These are phyloP conservation scores for Pangasius krempfi DNA, from an alignment of 2,797 vertebrate genomes.

Conservation along the genomic window DNA sequence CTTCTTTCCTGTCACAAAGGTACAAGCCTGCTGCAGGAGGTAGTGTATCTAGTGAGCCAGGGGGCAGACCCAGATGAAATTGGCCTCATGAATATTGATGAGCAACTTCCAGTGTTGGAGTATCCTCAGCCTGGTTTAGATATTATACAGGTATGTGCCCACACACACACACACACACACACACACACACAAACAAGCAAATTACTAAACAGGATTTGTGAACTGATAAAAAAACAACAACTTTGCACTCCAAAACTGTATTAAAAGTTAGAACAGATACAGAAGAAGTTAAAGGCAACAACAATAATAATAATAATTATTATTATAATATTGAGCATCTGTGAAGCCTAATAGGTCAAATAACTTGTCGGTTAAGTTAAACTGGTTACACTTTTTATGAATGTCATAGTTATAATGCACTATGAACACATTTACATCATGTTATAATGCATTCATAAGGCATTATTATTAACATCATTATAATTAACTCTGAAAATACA, in stretches of 20 bases:
- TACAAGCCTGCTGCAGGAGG: constrained; percentile 94
- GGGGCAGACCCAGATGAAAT: constrained; percentile 97
- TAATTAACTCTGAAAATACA: not conserved
- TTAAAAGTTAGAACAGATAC: not conserved
- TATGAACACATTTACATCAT: not conserved
- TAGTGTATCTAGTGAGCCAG: constrained; percentile 97
- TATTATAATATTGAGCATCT: not conserved
- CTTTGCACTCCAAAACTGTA: no score
- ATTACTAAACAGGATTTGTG: not conserved
- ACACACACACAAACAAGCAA: not conserved
- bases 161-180: constrained; percentile 14
- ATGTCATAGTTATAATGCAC: not conserved
- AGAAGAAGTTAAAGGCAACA: not conserved
- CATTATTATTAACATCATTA: not conserved
- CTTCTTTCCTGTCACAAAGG: constrained; percentile 71
- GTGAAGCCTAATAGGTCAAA: not conserved
- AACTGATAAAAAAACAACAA: not conserved
- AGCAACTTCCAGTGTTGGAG: constrained; percentile 95
- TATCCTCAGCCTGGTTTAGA: constrained; percentile 97
- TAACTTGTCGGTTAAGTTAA: not conserved
- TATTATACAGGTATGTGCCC: constrained; percentile 88
- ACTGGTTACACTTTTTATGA: not conserved
- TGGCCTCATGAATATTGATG: constrained; percentile 98
- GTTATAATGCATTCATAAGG: not conserved
- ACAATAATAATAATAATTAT: not conserved